Evolutionary conservation across 2,888 invertebrate genomes (phyloP).

Genomic region (Napeogenes sylphis): DNA sequence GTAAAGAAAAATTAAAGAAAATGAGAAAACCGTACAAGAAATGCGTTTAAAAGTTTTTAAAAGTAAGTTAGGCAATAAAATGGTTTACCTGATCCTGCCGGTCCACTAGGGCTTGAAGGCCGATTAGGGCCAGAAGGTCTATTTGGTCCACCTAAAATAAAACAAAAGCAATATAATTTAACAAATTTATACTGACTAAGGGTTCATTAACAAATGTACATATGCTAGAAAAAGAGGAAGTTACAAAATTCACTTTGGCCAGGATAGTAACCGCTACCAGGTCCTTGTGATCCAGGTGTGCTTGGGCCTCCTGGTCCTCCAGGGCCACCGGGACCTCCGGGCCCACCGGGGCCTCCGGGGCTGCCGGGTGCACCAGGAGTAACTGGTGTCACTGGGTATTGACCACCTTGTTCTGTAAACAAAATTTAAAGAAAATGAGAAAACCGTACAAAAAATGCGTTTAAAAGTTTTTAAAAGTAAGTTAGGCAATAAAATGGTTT

Average conservation of each 20-base stretch:
- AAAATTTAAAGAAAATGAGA: not conserved
- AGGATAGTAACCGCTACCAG: slow-evolving; percentile 28
- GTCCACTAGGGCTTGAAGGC: slow-evolving; percentile 9
- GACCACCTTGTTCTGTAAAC: slow-evolving; percentile 52
- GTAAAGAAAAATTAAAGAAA: not conserved
- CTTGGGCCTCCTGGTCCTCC: slow-evolving; percentile 41
- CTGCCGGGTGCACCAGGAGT: slow-evolving; percentile 28
- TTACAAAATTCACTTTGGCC: slow-evolving; percentile 24
- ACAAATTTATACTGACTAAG: no score
- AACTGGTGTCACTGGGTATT: slow-evolving; percentile 48
- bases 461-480: not conserved
- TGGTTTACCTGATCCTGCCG: not conserved
- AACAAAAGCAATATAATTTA: no score
- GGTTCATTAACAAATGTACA: not conserved
- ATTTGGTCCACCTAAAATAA: slow-evolving; percentile 10
- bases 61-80: not conserved
- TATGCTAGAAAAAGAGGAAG: not conserved
- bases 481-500: not conserved
- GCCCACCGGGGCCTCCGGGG: slow-evolving; percentile 23
- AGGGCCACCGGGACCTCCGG: slow-evolving; percentile 35
- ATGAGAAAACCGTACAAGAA: no score
- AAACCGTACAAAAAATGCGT: no score
- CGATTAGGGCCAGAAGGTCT: slow-evolving; percentile 21
- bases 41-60: no score
- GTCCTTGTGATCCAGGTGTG: slow-evolving; percentile 28